Evolutionary conservation across 2,113 vertebrate genomes (phyloP), one percentile per base, ranked within the genome.

Genomic region (Lontra canadensis): DNA sequence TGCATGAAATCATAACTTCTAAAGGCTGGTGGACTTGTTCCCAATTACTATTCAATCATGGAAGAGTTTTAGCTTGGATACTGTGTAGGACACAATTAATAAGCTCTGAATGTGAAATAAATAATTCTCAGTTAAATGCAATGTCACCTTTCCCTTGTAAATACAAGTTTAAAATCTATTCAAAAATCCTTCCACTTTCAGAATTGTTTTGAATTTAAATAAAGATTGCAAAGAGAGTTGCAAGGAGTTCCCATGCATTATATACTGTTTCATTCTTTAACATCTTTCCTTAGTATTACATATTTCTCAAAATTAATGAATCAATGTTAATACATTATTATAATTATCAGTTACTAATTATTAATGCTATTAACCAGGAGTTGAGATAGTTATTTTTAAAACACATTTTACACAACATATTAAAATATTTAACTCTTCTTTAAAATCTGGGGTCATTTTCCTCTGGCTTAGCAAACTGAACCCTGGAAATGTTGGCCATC

Each of bases 301-400:
- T 36, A 59, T 52, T 29, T 36, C 8, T 39, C 34, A 78, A 21
- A 59, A 26, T 17, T 52, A 96, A 20, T 2, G 1, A 57, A 65
- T 23, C 34, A 15, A 25, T 29, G 21, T 7, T 21, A 11, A 61
- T n/a, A 21, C 18, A 36, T 63, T 71, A 76, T 94, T n/a, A 52
- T 67, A 44, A 83, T 36, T 7, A 39, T 34, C 55, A 34, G 36
- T 71, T 74, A 44, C 4, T 69, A 93, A 76, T 89, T 65, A 61
- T 74, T 78, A 49, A 1, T n/a, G 26, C 39, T 63, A 88, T 11
- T 96, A 89, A 55, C 23, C 17, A 44, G 7, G 6, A 10, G n/a
- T 52, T 79, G 26, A 44, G n/a, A 36, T 55, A 4, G 34, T 59
- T 82, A 26, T 23, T 84, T 88, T 61, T 81, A 44, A 96, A 94